Percentiles rank a stretch among this genome's conserved stretches.
Evolutionary conservation across 2,113 vertebrate genomes (phyloP).

Genomic region (Crotalus tigris): DNA sequence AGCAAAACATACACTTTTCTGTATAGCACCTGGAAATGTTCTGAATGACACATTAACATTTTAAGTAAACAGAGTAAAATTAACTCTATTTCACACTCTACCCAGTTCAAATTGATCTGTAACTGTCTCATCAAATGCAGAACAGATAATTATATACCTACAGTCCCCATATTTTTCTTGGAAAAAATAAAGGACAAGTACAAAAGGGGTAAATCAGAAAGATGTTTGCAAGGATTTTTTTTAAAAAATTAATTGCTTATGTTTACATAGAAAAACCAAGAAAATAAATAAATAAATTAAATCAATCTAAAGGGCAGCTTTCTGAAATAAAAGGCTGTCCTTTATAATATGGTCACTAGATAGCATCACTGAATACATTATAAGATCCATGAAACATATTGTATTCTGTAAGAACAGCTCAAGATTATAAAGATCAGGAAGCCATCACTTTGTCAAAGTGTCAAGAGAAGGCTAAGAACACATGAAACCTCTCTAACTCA

Average conservation of each 20-base stretch:
- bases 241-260: background rate
- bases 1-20: background rate
- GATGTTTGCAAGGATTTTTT: background rate
- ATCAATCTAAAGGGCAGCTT: background rate
- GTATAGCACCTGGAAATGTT: background rate
- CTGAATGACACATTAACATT: background rate
- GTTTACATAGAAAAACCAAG: background rate
- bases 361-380: background rate
- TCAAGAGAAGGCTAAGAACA: background rate
- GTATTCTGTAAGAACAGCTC: background rate
- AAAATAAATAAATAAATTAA: background rate
- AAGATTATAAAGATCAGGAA: conserved; percentile 4
- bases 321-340: background rate
- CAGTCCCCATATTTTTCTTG: background rate
- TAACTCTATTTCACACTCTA: background rate
- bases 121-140: background rate
- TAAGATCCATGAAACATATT: background rate
- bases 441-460: background rate
- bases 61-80: background rate
- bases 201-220: background rate
- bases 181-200: background rate
- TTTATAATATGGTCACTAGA: background rate
- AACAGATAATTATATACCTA: background rate
- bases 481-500: background rate
- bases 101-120: rapidly evolving